phyloP scores from a whole-genome alignment of 1,140 invertebrate genomes.

The Aricia agestis region DNA sequence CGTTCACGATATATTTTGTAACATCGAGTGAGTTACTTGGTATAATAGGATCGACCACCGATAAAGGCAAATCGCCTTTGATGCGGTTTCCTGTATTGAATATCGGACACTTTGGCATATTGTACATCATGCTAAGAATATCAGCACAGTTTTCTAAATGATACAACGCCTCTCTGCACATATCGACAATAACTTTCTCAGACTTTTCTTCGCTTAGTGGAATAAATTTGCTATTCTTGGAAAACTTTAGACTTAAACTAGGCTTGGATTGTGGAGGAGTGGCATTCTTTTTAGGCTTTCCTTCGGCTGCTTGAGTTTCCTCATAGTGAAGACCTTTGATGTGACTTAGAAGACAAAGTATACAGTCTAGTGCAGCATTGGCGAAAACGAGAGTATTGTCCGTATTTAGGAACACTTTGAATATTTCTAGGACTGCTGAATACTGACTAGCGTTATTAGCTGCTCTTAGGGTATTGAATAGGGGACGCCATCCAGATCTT shows the following conservation, averaged over 20 bases:
- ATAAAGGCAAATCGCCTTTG: constrained; percentile 85
- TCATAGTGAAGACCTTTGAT: constrained; percentile 78
- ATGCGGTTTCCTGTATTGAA: constrained; percentile 94
- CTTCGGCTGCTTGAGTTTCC: constrained; percentile 54
- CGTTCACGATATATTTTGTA: constrained; percentile 68
- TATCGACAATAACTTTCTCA: constrained; percentile 78
- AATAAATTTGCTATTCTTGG: constrained; percentile 67
- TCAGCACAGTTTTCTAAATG: constrained; percentile 90
- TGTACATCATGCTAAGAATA: constrained; percentile 93
- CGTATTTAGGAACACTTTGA: constrained; percentile 93
- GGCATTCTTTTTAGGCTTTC: constrained; percentile 59
- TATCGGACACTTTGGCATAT: constrained; percentile 95
- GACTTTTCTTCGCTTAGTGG: constrained; percentile 67
- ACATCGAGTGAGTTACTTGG: constrained; percentile 79
- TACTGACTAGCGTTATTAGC: constrained; percentile 84
- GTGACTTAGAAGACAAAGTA: constrained; percentile 87
- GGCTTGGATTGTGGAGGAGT: constrained; percentile 53
- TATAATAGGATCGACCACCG: constrained; percentile 90
- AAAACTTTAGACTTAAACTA: constrained; percentile 61
- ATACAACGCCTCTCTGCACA: constrained; percentile 90
- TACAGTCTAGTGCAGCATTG: constrained; percentile 95
- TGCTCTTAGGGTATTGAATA: constrained; percentile 92
- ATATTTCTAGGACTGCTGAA: constrained; percentile 91
- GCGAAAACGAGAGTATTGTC: constrained; percentile 95
- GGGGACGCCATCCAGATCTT: constrained; percentile 93